Conservation (phyloP, 2,888 invertebrate genomes). For the Gymnoscelis rufifasciata region DNA sequence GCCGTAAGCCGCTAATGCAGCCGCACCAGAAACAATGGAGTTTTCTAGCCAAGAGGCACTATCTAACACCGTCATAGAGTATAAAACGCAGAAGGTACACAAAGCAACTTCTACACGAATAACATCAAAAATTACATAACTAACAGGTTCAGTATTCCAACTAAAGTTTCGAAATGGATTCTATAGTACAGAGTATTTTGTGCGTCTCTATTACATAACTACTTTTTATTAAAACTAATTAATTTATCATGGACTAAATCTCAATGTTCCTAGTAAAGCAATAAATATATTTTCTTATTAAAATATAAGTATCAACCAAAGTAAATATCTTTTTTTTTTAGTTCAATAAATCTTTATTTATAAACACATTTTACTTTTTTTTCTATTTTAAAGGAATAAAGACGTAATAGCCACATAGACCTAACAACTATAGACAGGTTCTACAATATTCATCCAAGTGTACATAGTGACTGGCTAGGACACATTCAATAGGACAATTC, state of each 20-base stretch:
- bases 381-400: too few relatives aligned
- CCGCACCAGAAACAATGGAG: slow-evolving; percentile 2
- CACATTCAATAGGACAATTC: slow-evolving; percentile 12
- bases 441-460: slow-evolving; percentile 16
- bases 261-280: slow-evolving; percentile 3
- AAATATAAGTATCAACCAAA: too few relatives aligned
- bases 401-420: background rate
- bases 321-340: too few relatives aligned
- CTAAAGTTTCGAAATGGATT: slow-evolving; percentile 39
- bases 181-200: slow-evolving; percentile 49
- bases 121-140: slow-evolving; percentile 34
- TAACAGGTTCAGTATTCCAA: slow-evolving; percentile 31
- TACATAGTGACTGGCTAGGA: slow-evolving; percentile 9
- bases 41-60: slow-evolving; percentile 8
- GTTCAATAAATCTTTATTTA: too few relatives aligned
- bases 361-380: too few relatives aligned
- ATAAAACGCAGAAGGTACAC: slow-evolving; percentile 38
- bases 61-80: slow-evolving; percentile 27
- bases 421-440: background rate
- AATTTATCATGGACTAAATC: slow-evolving; percentile 9
- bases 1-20: too few relatives aligned
- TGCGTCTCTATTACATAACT: slow-evolving; percentile 65
- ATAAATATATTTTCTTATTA: background rate
- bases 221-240: slow-evolving; percentile 29
- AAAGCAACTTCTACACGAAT: slow-evolving; percentile 45